Evolutionary conservation across 1,140 invertebrate genomes (phyloP), one percentile per base, ranked within the genome.

Genomic region (Drosophila melanica): DNA sequence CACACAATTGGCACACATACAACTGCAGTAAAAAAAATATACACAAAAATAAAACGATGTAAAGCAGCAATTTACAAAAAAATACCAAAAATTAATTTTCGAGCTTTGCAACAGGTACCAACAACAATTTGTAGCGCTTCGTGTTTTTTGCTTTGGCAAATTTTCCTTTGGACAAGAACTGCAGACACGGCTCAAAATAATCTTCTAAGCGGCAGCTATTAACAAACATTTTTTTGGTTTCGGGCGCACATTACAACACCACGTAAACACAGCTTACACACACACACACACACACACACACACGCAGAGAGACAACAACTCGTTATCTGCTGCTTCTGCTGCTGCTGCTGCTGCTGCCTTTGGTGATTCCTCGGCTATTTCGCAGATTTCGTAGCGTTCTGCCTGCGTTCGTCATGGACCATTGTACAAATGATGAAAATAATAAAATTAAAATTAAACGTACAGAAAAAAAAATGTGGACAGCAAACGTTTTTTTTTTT

Each of bases 401-500:
- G 63, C 51, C 47, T 59, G 67, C 53, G 74, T 72, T 79, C 72
- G 76, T 79, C 68, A 73, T 75, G 75, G 79, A 62, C 60, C 70
- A 68, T 71, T 54, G 41, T 23, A 41, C 53, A 64, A 68, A 85
- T 80, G 80, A 85, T 85, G 77, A 85, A 85, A 86, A 85, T 86
- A 80, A 65, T 84, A 70, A 80, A 85, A 81, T 84, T 79, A 70
- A 80, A 85, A 80, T 77, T 80, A 76, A 80, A 78, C 44, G 80
- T 65, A 57, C 73, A 80, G 77, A 70, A 57, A 81, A 65, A 80
- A 70, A 57, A 81, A 65, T 63, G 54, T 67, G 45, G 48, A 58
- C 72, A 80, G 66, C 65, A 81, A 62, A 77, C n/a, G n/a, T n/a
- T n/a, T n/a, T n/a, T n/a, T n/a, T n/a, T 73, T 84, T 77, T 42